A percentile compares a stretch with the other conserved stretches of the same genome.
Evolutionary conservation across 2,113 vertebrate genomes (phyloP).

Genomic region (Pelecanus crispus): DNA sequence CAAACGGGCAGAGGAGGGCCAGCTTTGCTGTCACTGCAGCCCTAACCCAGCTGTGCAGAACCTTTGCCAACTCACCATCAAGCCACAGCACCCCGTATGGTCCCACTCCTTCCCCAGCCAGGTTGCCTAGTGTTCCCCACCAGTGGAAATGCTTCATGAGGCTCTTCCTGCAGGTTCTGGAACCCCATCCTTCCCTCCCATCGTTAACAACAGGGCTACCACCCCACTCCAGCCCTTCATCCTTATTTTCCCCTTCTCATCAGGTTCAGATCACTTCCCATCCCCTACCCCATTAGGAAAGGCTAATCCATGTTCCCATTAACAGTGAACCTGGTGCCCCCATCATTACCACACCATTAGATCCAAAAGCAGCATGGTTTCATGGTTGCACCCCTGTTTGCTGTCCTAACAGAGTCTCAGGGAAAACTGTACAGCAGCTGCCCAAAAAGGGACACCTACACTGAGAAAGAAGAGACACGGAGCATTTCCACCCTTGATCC

Average conservation of each 20-base stretch:
- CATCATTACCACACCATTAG: not conserved
- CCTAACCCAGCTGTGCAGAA: not conserved
- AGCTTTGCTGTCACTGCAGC: too few species aligned
- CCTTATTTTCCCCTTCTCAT: not conserved
- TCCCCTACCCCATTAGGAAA: not conserved
- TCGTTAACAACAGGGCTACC: not conserved
- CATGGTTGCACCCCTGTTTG: not conserved
- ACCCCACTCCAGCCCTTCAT: not conserved
- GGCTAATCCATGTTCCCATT: not conserved
- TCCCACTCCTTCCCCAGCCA: not conserved
- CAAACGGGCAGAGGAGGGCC: not conserved
- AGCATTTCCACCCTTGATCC: constrained; percentile 2
- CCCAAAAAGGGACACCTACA: not conserved
- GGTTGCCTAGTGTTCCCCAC: not conserved
- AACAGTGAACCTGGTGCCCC: not conserved
- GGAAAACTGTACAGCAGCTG: not conserved
- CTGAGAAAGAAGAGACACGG: fast-evolving
- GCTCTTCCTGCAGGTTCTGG: not conserved
- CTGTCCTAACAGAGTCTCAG: not conserved
- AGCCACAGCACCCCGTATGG: not conserved
- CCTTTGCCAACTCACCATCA: not conserved
- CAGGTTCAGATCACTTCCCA: not conserved
- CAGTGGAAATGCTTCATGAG: not conserved
- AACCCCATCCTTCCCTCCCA: not conserved
- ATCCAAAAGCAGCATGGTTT: not conserved